phyloP scores from a whole-genome alignment of 2,888 invertebrate genomes.

The Melinopterus prodromus region DNA sequence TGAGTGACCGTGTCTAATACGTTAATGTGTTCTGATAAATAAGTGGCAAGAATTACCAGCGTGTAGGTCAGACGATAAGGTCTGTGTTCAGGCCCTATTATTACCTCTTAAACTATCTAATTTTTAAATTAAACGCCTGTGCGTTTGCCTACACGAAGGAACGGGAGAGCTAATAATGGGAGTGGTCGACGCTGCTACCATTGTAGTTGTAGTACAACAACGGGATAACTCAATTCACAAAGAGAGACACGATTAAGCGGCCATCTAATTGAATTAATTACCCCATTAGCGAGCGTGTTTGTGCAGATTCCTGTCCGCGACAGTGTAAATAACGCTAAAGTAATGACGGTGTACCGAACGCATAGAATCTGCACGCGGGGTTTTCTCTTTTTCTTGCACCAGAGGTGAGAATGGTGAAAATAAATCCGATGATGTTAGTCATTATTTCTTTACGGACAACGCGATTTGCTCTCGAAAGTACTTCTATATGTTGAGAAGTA shows the following conservation, averaged over 20 bases:
- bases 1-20: background rate
- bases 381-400: background rate
- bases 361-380: background rate
- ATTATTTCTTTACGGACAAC: background rate
- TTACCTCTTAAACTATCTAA: conserved; percentile 4
- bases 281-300: background rate
- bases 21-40: background rate
- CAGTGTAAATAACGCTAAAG: background rate
- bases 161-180: background rate
- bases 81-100: background rate
- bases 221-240: conserved; percentile 4
- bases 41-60: background rate
- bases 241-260: background rate
- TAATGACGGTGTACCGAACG: background rate
- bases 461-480: too few species aligned
- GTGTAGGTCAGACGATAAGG: background rate
- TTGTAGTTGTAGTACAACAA: background rate
- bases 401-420: background rate
- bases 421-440: background rate
- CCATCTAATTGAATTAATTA: background rate
- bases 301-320: background rate
- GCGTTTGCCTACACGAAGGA: background rate
- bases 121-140: background rate
- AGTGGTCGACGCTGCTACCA: background rate
- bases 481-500: too few species aligned